These are phyloP conservation scores for Drosophila atripex DNA, from an alignment of 2,888 invertebrate species.

Conservation along the genomic window DNA sequence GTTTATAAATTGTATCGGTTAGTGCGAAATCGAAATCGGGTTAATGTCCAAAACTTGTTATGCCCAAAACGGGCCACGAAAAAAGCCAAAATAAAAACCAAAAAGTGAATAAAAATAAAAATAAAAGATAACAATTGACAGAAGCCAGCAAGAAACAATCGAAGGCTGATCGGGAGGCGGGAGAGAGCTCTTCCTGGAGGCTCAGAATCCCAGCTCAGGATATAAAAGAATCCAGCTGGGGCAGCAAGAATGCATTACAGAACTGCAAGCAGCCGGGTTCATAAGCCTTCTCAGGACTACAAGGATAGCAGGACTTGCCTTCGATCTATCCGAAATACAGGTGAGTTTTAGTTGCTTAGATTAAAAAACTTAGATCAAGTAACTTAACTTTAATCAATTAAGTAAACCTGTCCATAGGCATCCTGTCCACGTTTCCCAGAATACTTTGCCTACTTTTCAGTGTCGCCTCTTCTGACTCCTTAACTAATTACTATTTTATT, in stretches of 20 bases:
- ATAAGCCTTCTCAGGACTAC: background rate
- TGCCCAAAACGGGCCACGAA: conserved; percentile 38
- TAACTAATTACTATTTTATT: no score
- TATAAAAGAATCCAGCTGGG: conserved; percentile 51
- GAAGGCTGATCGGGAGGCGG: conserved; percentile 28
- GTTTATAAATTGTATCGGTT: conserved; percentile 32
- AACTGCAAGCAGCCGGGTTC: conserved; percentile 30
- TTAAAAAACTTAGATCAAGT: no score
- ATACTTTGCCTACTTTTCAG: no score
- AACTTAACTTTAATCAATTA: no score
- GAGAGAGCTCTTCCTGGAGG: conserved; percentile 24
- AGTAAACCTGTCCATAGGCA: no score
- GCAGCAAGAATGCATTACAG: conserved; percentile 21
- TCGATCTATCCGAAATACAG: background rate
- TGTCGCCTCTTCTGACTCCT: no score
- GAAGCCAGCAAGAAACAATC: background rate
- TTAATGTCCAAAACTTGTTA: conserved; percentile 75
- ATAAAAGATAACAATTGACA: background rate
- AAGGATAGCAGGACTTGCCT: background rate
- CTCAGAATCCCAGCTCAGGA: conserved; percentile 38
- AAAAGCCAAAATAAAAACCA: conserved; percentile 15
- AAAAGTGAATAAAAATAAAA: background rate
- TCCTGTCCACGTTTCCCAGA: no score
- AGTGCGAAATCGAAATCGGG: conserved; percentile 63
- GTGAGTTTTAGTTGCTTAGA: background rate